phyloP scores from a whole-genome alignment of 2,113 vertebrate species.

The Anarhynchus alexandrinus region DNA sequence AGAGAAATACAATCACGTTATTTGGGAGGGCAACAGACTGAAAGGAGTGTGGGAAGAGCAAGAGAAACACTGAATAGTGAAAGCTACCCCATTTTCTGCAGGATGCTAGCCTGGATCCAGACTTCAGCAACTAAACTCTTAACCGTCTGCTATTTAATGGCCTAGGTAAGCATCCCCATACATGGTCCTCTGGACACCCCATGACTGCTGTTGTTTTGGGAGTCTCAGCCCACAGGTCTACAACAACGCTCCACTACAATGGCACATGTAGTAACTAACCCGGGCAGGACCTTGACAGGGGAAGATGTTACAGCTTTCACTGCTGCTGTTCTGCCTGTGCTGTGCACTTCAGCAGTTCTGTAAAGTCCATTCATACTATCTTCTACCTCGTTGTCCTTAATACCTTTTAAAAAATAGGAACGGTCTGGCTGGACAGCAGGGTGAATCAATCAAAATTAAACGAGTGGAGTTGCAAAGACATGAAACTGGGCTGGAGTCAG shows the following conservation, averaged over 20 bases:
- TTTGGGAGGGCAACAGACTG: neutral
- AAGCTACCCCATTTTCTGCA: neutral
- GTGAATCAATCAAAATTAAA: neutral
- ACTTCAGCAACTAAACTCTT: neutral
- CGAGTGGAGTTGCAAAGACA: neutral
- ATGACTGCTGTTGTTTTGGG: accelerated
- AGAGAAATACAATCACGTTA: neutral
- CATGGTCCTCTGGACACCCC: neutral
- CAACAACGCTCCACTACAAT: no score
- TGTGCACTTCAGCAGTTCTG: neutral
- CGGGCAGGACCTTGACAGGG: neutral
- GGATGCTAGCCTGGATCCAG: neutral
- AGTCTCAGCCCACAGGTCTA: neutral
- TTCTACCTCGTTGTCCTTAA: neutral
- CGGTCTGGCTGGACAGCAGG: neutral
- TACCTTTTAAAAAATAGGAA: neutral
- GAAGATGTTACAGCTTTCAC: neutral
- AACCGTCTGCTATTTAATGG: neutral
- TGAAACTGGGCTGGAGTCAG: neutral
- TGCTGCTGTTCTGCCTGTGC: neutral
- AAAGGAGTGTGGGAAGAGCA: neutral
- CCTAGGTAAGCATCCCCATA: neutral
- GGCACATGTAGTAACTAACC: no score
- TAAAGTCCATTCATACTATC: neutral
- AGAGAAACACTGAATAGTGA: accelerated